Conservation (phyloP, 2,113 vertebrate species). For the Dicrurus megarhynchus region DNA sequence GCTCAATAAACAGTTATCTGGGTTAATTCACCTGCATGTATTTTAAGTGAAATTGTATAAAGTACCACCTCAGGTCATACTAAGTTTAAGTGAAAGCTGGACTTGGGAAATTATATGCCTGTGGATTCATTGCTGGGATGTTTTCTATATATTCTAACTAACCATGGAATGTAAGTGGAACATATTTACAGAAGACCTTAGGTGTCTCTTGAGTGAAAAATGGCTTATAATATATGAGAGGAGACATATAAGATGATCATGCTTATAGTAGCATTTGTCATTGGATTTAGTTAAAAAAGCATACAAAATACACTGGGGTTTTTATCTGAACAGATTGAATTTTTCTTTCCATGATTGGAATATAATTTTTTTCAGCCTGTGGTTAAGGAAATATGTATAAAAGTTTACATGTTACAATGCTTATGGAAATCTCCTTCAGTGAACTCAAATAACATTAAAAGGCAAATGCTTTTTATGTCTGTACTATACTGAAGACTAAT, state of each 20-base stretch:
- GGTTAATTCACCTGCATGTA: not conserved
- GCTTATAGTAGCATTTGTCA: not conserved
- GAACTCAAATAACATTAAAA: not conserved
- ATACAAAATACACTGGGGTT: fast-evolving
- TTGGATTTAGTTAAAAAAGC: not conserved
- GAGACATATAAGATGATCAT: not conserved
- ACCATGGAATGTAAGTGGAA: not conserved
- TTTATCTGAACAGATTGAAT: not conserved
- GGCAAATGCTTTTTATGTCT: not conserved
- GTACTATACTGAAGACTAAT: not conserved
- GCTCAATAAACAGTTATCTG: not conserved
- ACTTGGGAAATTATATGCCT: not conserved
- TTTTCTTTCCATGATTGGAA: not conserved
- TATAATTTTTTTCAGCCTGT: not conserved
- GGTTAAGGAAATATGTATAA: not conserved
- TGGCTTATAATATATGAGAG: not conserved
- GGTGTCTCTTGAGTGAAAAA: not conserved
- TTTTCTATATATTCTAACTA: not conserved
- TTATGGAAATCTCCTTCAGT: not conserved
- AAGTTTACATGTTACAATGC: not conserved
- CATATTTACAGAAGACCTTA: not conserved
- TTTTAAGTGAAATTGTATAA: not conserved
- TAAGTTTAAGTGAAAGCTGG: not conserved
- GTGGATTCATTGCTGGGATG: not conserved
- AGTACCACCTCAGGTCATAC: not conserved